Percentiles rank a stretch among this genome's conserved stretches.
These are phyloP conservation scores for Azorinus chamasolen DNA, from an alignment of 2,888 invertebrate genomes.

Conservation along the genomic window DNA sequence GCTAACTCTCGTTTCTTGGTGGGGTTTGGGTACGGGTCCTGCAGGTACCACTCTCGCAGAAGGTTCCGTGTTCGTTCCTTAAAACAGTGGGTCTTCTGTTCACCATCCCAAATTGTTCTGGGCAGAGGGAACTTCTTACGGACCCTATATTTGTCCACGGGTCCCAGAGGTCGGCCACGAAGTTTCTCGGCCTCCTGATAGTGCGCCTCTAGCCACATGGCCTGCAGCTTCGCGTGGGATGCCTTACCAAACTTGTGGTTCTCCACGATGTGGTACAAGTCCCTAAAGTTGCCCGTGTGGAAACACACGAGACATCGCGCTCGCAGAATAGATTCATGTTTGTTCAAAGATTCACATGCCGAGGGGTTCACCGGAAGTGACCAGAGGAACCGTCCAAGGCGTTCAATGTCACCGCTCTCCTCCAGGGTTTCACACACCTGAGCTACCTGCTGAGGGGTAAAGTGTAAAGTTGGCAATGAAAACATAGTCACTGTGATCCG, in stretches of 20 bases:
- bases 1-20: slow-evolving; percentile 97
- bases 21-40: slow-evolving; percentile 95
- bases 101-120: slow-evolving; percentile 97
- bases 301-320: slow-evolving; percentile 96
- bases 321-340: slow-evolving; percentile 94
- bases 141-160: slow-evolving; percentile 97
- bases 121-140: slow-evolving; percentile 97
- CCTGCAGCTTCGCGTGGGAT: slow-evolving; percentile 94
- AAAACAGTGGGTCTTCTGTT: slow-evolving; percentile 98
- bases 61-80: slow-evolving; percentile 97
- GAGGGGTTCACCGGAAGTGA: slow-evolving; percentile 94
- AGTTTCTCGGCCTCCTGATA: slow-evolving; percentile 97
- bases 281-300: slow-evolving; percentile 95
- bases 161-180: slow-evolving; percentile 95
- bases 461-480: slow-evolving; percentile 82
- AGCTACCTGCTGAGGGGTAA: slow-evolving; percentile 85
- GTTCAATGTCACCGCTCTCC: slow-evolving; percentile 88
- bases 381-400: slow-evolving; percentile 94
- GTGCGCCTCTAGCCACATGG: slow-evolving; percentile 98
- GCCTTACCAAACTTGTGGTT: slow-evolving; percentile 95
- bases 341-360: slow-evolving; percentile 92
- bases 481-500: slow-evolving; percentile 65
- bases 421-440: slow-evolving; percentile 86
- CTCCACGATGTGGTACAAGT: slow-evolving; percentile 95
- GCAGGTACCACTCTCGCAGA: slow-evolving; percentile 96